A percentile compares a stretch with the other conserved stretches of the same genome.
phyloP scores from a whole-genome alignment of 2,113 vertebrate genomes.

The Dolichotis patagonum region DNA sequence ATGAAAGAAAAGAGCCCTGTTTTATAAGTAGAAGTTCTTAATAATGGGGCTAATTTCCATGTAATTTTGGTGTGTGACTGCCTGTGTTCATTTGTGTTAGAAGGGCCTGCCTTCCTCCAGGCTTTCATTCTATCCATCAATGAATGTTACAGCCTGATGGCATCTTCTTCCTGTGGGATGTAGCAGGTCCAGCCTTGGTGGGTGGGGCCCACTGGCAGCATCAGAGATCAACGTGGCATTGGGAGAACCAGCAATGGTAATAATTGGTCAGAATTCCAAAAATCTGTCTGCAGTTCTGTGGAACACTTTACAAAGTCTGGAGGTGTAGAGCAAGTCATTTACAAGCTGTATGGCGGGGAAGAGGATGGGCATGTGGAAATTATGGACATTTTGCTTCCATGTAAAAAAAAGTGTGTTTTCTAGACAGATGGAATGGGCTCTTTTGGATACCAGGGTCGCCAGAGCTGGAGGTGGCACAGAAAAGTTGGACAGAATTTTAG shows the following conservation, averaged over 20 bases:
- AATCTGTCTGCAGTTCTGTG: background rate
- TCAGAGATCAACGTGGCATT: background rate
- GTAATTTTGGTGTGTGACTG: background rate
- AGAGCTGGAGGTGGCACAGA: background rate
- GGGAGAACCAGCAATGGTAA: background rate
- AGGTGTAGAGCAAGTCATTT: background rate
- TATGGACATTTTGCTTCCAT: background rate
- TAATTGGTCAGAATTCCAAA: slow-evolving; percentile 43
- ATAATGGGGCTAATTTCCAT: background rate
- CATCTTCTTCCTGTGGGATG: too few relatives aligned
- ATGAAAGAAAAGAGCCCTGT: background rate
- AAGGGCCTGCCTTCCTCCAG: background rate
- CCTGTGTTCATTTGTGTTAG: background rate
- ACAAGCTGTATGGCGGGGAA: background rate
- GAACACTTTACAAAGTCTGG: background rate
- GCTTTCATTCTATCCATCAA: background rate
- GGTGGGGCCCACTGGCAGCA: too few relatives aligned
- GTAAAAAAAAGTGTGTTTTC: background rate
- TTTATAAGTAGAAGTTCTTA: background rate
- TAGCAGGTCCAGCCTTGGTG: background rate
- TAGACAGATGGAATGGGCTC: background rate
- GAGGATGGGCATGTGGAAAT: background rate
- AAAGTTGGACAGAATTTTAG: background rate
- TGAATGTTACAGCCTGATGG: too few relatives aligned
- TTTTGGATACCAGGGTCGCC: background rate